Evolutionary conservation across 1,140 invertebrate genomes (phyloP).

Genomic region (Leptinotarsa undecemlineata): DNA sequence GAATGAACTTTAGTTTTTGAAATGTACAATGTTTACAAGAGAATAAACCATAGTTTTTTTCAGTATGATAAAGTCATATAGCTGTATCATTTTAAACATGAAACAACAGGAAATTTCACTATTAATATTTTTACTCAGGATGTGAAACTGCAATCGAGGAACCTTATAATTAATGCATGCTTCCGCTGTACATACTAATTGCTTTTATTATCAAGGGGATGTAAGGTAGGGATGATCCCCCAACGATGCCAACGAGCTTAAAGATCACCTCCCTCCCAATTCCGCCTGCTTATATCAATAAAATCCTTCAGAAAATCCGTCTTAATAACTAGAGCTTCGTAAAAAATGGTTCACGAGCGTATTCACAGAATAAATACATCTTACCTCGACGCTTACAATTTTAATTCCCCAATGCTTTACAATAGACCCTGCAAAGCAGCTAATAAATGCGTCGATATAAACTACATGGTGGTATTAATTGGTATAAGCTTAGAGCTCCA

Average conservation of each 20-base stretch:
- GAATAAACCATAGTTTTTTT: too few relatives aligned
- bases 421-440: conserved; percentile 10
- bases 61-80: too few relatives aligned
- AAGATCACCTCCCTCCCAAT: conserved; percentile 48
- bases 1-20: too few relatives aligned
- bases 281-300: conserved; percentile 33
- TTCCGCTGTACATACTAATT: conserved; percentile 65
- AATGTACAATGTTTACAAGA: too few relatives aligned
- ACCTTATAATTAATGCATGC: conserved; percentile 34
- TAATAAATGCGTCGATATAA: conserved; percentile 29
- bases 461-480: conserved; percentile 24
- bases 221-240: conserved; percentile 52
- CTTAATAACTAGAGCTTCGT: conserved; percentile 31
- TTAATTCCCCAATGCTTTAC: conserved; percentile 9
- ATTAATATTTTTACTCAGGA: background rate
- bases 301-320: conserved; percentile 10
- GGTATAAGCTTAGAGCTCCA: conserved; percentile 5
- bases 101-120: too few relatives aligned
- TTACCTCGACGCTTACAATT: conserved; percentile 15
- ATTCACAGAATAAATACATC: conserved; percentile 2
- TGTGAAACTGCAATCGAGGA: background rate
- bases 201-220: conserved; percentile 58
- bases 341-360: conserved; percentile 38
- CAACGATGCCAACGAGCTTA: conserved; percentile 55
- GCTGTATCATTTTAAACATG: too few relatives aligned